Conservation (phyloP, 35 echinoderm and acorn worm species). For the Nesometra sesokonis region DNA sequence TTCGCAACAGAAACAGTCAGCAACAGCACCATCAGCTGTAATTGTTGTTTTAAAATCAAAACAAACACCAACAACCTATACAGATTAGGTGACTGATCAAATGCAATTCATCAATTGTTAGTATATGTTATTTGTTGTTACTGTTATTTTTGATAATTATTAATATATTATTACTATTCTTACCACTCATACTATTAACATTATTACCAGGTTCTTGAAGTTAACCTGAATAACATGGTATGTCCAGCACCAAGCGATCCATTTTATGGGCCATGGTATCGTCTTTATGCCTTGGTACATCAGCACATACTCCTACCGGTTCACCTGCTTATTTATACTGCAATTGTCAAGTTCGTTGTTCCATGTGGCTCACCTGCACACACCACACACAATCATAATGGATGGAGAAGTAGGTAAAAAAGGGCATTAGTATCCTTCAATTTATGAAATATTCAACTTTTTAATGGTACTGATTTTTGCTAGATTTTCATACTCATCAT, state of each 20-base stretch:
- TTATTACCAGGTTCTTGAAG: conserved; percentile 46
- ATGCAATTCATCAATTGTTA: too few species aligned
- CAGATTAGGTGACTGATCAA: too few species aligned
- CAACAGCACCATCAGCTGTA: too few species aligned
- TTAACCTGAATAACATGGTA: conserved; percentile 80
- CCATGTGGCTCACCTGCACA: conserved; percentile 6
- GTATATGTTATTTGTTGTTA: neutral
- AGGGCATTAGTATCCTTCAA: neutral
- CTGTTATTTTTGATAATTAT: neutral
- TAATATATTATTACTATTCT: neutral
- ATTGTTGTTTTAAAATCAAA: too few species aligned
- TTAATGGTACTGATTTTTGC: too few species aligned
- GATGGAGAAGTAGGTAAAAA: conserved; percentile 57
- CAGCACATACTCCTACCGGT: conserved; percentile 72
- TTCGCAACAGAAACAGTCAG: too few species aligned
- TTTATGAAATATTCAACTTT: too few species aligned
- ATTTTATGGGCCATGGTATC: conserved; percentile 73
- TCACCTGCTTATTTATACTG: conserved; percentile 72
- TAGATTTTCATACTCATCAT: too few species aligned
- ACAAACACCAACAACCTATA: too few species aligned
- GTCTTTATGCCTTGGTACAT: conserved; percentile 63
- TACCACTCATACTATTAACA: neutral
- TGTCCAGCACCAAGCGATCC: conserved; percentile 83
- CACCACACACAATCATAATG: too few species aligned
- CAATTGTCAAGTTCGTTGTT: conserved; percentile 47